phyloP scores from a whole-genome alignment of 1,140 invertebrate species.

The Octopus sinensis region DNA sequence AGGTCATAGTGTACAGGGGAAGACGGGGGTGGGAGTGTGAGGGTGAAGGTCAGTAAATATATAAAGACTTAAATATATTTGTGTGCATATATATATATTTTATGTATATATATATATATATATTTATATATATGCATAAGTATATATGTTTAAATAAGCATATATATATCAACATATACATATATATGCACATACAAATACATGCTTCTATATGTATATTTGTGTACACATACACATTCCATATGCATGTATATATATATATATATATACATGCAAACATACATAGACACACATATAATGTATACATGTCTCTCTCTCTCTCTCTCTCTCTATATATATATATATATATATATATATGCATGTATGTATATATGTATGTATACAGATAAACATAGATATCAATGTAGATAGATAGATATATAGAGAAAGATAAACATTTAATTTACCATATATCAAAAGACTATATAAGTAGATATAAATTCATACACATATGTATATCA shows the following conservation, averaged over 20 bases:
- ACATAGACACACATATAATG: not conserved
- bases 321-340: no score
- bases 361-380: no score
- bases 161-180: not conserved
- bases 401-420: no score
- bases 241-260: not conserved
- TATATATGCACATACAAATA: not conserved
- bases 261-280: not conserved
- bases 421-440: no score
- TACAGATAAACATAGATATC: no score
- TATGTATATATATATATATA: not conserved
- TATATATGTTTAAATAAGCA: not conserved
- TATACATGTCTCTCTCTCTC: no score
- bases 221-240: not conserved
- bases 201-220: not conserved
- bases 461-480: no score
- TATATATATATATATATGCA: no score
- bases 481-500: no score
- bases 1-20: no score
- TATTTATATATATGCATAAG: not conserved
- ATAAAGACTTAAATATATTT: not conserved
- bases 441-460: no score
- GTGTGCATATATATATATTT: not conserved
- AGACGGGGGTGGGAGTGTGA: no score
- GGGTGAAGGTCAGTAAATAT: not conserved